Base-by-base conservation (phyloP, 2,797 vertebrate genomes). In the Catamblyrhynchus diadema region DNA sequence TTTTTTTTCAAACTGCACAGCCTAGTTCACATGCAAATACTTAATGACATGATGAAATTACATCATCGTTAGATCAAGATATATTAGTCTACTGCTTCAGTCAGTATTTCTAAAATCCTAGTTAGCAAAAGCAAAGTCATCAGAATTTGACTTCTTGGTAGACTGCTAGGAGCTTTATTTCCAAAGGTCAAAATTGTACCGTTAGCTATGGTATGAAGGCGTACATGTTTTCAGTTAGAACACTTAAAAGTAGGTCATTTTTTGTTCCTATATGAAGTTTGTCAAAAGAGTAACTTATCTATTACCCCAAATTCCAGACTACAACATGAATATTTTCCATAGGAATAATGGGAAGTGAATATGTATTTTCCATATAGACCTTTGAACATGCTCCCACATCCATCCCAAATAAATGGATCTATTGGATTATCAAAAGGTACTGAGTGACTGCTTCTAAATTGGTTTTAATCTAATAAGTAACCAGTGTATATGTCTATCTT, bases 221-320 rank as follows among this genome's bases (percentile, higher is more conserved):
- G 3, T 27, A 5, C 0, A 44, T 7, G 9, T 48, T 67, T 35
- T 59, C 32, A 44, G 18, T 47, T 51, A 57, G 10, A 71, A 88
- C 3, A 47, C 24, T 66, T 41, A 1, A 10, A 60, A 39, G 32
- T 0, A 2, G 20, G 23, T 59, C 0, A 24, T 44, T 79, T 90
- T 90, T 69, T 51, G 53, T 35, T 74, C 61, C 41, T 22, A 12
- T 14, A 41, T 17, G 2, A 70, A 53, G 10, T 48, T 39, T 51
- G 9, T 42, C 28, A 47, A 56, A 88, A 79, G 9, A 30, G 1
- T 33, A 81, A 73, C 48, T 56, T 73, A 23, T 4, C 27, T 54
- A 70, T 47, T 28, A 48, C 8, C 10, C 13, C 48, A 12, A 69
- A 81, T 41, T 78, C 37, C 33, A 88, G 32, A 67, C 20, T 70